Evolutionary conservation across 92 coral and sea anemone species (phyloP), one percentile per base, ranked within the genome.

Genomic region (Phenganax subtilis): DNA sequence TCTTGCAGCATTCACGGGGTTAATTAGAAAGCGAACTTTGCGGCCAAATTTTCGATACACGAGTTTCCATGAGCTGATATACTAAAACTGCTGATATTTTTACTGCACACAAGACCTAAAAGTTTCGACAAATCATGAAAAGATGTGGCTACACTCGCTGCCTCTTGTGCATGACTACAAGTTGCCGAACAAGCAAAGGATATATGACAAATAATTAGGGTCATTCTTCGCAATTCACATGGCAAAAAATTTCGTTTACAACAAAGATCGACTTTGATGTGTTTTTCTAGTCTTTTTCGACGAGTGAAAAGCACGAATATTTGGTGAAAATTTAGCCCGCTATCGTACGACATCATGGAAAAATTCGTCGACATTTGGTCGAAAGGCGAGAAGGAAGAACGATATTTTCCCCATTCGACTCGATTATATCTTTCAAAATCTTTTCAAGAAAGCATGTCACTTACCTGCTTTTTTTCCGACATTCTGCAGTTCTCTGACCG

Each of bases 341-440:
- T 68, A 30, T 30, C 16, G 47, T 53, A 79, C 83, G 73, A 68
- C 55, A 62, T 79, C 65, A 47, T 65, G 67, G 83, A 62, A 79
- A 77, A 79, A 64, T 79, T 79, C 72, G 83, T 79, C 83, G 83
- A 67, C 65, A 62, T 79, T 79, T 63, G 57, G 83, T 62, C 83
- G 83, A 79, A 63, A 59, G 62, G 55, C 70, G 62, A 58, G 55
- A 47, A 55, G 54, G 63, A 55, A 62, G 74, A 29, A 25, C 83
- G 83, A 20, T 53, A 56, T 79, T 79, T 79, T 79, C 57, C 74
- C 83, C 74, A 12, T 56, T 10, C 44, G 47, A 58, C 57, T 20
- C 66, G 37, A 59, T 20, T 30, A 52, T 59, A 1, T 6, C 47
- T 59, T 4, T 55, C 82, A 25, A 55, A 55, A 25, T 11, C 44